Base-by-base conservation (phyloP, 1,140 invertebrate species). In the Cydia splendana region DNA sequence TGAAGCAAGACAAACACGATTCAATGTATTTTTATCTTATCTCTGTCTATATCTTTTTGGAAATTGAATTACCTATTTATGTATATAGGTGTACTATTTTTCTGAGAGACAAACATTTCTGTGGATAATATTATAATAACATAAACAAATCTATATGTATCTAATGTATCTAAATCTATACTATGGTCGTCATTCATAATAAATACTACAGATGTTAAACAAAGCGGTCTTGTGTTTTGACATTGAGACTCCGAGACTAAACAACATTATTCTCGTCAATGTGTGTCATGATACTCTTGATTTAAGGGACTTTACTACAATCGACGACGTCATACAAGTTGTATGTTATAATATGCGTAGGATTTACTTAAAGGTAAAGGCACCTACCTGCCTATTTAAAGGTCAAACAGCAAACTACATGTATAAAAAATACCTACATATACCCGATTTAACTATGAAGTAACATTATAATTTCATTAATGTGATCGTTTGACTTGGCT, bases 161-260 rank as follows among this genome's bases (percentile, higher is more conserved):
- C 13, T 69, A n/a, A n/a, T n/a, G n/a, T n/a, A n/a, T n/a, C n/a
- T n/a, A n/a, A n/a, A n/a, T n/a, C n/a, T n/a, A n/a, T n/a, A n/a
- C 30, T 38, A 24, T 69, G 30, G 38, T 38, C 65, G n/a, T 62
- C 20, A 53, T 53, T 48, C 45, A 48, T 48, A 48, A 65, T 65
- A 65, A 67, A 67, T 13, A 69, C 24, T 34, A 24, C 65, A 69
- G 30, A 30, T 38, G 30, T 38, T 34, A 38, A 69, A 30, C 28
- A 69, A 69, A 34, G 65, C 65, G 9, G 65, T 38, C 65, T 69
- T 69, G 24, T 69, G 65, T 28, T 69, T 38, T 38, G 65, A 69
- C 65, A 69, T 69, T 69, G 13, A 69, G 15, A 38, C 30, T 69
- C 30, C 65, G 24, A 69, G 28, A 62, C 20, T 24, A 62, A 62